These are phyloP conservation scores for Drosophila austrosaltans DNA, from an alignment of 2,888 invertebrate genomes.

Conservation along the genomic window DNA sequence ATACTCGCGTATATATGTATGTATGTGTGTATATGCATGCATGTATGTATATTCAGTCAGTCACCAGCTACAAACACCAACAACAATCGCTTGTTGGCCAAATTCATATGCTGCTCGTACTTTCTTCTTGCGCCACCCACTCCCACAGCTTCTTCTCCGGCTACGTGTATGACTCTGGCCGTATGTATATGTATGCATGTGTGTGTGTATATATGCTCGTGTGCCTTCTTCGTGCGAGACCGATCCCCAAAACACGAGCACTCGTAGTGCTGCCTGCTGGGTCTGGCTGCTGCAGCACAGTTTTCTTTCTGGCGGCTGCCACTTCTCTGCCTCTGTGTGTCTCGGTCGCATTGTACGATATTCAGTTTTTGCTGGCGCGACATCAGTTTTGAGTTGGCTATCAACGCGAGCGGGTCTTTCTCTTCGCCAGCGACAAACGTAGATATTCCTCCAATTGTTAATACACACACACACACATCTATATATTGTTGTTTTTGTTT, in stretches of 20 bases:
- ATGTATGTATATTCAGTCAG: neutral
- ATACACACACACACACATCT: conserved; percentile 55
- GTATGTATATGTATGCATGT: conserved; percentile 20
- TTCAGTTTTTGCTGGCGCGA: conserved; percentile 78
- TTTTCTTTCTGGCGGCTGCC: conserved; percentile 51
- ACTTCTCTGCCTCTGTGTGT: conserved; percentile 62
- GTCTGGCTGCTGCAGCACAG: conserved; percentile 53
- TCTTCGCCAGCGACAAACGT: conserved; percentile 84
- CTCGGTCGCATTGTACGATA: conserved; percentile 57
- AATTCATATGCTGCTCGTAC: conserved; percentile 47
- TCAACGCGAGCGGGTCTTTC: conserved; percentile 85
- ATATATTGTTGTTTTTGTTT: conserved; percentile 69
- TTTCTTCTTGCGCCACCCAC: conserved; percentile 63
- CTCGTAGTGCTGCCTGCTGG: conserved; percentile 2
- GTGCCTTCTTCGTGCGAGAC: conserved; percentile 40
- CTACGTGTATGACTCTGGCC: neutral
- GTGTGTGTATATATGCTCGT: conserved; percentile 42
- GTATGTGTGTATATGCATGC: neutral
- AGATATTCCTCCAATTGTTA: conserved; percentile 72
- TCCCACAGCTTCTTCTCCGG: conserved; percentile 37
- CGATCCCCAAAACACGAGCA: conserved; percentile 46
- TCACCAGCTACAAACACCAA: conserved; percentile 26
- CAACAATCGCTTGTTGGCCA: conserved; percentile 48
- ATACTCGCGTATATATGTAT: conserved; percentile 10
- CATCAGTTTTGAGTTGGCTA: conserved; percentile 85